Conservation (phyloP, 2,888 invertebrate species). For the Leucophora obtusa region DNA sequence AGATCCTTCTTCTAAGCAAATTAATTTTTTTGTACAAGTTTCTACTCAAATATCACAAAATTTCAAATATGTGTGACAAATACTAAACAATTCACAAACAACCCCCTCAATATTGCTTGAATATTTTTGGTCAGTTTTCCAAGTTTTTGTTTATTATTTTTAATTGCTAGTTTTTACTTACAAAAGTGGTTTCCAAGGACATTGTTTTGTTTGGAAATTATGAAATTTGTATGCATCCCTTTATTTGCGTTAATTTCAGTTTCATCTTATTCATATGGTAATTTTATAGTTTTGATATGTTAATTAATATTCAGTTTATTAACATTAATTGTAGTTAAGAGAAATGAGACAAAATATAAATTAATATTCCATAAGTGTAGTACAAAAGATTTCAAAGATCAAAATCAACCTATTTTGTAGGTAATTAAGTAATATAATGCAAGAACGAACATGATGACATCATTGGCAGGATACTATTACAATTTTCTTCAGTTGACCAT, state of each 20-base stretch:
- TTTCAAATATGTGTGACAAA: conserved; percentile 23
- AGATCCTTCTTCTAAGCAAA: too few relatives aligned
- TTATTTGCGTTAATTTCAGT: conserved; percentile 3
- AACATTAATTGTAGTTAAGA: conserved; percentile 61
- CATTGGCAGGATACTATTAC: conserved; percentile 33
- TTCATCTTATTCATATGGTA: conserved; percentile 54
- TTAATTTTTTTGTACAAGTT: too few relatives aligned
- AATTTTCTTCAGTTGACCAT: neutral
- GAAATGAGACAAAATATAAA: conserved; percentile 17
- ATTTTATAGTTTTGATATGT: conserved; percentile 64
- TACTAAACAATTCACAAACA: conserved; percentile 12
- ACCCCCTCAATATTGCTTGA: neutral
- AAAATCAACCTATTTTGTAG: conserved; percentile 41
- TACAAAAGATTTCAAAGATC: conserved; percentile 42
- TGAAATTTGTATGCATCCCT: conserved; percentile 58
- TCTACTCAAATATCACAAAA: neutral
- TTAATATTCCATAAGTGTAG: conserved; percentile 62
- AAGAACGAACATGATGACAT: conserved; percentile 48
- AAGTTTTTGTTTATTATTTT: conserved; percentile 41
- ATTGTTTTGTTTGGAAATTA: conserved; percentile 38
- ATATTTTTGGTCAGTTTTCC: conserved; percentile 37
- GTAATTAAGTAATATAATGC: conserved; percentile 56
- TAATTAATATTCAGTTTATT: conserved; percentile 62
- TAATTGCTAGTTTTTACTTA: conserved; percentile 57
- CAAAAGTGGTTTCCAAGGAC: conserved; percentile 39